Conservation (phyloP, 2,113 vertebrate genomes). For the Tor tambroides region DNA sequence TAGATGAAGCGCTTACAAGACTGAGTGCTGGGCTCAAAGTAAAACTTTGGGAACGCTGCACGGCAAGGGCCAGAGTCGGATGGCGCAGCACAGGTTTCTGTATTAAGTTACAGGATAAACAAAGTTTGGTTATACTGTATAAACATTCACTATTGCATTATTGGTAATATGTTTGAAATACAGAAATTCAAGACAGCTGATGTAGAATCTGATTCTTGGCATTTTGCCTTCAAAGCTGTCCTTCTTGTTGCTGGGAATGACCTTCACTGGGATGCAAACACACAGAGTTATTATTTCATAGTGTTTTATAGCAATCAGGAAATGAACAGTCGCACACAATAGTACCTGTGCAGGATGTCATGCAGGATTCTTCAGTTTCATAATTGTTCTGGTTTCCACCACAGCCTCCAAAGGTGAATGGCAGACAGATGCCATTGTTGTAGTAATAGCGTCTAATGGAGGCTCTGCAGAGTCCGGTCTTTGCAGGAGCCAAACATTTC, state of each 20-base stretch:
- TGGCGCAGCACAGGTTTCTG: constrained; percentile 69
- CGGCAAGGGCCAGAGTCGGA: constrained; percentile 73
- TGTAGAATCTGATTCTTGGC: not conserved
- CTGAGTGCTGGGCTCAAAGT: constrained; percentile 64
- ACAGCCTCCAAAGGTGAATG: constrained; percentile 74
- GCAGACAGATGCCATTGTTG: constrained; percentile 54
- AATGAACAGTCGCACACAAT: not conserved
- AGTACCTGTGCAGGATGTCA: constrained; percentile 62
- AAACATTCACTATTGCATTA: not conserved
- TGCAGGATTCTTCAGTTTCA: constrained; percentile 59
- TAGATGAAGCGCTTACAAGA: constrained; percentile 77
- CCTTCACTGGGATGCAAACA: constrained; percentile 26
- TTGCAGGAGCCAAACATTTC: constrained; percentile 47
- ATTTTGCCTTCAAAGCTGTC: constrained; percentile 42
- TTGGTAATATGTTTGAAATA: not conserved
- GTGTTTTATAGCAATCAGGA: not conserved
- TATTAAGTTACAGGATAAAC: not conserved
- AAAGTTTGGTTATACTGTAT: not conserved
- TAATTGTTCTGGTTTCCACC: constrained; percentile 73
- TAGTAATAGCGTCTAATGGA: constrained; percentile 45
- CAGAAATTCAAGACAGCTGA: not conserved
- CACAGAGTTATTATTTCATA: not conserved
- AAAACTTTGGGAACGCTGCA: constrained; percentile 73
- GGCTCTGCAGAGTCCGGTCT: constrained; percentile 55
- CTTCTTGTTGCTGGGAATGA: constrained; percentile 14